These are phyloP conservation scores for Pseudolaguvia tuberculata DNA, from an alignment of 2,113 vertebrate species.

Conservation along the genomic window DNA sequence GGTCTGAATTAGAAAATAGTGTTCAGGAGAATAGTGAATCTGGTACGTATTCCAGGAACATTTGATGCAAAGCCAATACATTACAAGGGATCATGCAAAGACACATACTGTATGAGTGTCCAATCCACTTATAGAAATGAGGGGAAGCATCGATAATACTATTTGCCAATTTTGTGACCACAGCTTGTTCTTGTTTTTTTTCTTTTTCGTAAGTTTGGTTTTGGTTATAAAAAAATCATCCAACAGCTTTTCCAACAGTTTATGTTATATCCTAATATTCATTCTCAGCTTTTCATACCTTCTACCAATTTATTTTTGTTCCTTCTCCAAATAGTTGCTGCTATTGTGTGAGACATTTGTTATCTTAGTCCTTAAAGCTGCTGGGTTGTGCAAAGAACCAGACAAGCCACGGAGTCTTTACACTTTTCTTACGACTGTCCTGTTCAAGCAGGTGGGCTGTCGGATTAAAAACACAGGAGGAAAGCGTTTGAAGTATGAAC, in stretches of 20 bases:
- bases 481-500: constrained; percentile 23
- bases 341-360: constrained; percentile 27
- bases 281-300: constrained; percentile 2
- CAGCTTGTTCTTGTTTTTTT: too few species aligned
- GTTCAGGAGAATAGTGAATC: neutral
- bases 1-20: constrained; percentile 63
- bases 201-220: too few species aligned
- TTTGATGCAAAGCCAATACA: neutral
- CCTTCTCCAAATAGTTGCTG: constrained; percentile 38
- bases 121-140: neutral
- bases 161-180: too few species aligned
- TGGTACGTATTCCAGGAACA: neutral
- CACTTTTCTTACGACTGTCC: constrained; percentile 4
- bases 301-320: constrained; percentile 17
- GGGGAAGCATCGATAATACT: too few species aligned
- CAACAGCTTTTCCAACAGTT: neutral
- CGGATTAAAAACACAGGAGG: constrained; percentile 36
- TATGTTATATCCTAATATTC: neutral
- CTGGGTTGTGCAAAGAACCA: constrained; percentile 16
- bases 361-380: constrained; percentile 23
- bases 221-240: neutral
- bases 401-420: constrained; percentile 35
- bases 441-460: constrained; percentile 43
- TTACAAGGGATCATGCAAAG: neutral
- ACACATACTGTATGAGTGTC: neutral